Percentiles rank a stretch among this genome's conserved stretches.
phyloP scores from a whole-genome alignment of 2,797 vertebrate genomes.

The Enteromius unitaeniatus region DNA sequence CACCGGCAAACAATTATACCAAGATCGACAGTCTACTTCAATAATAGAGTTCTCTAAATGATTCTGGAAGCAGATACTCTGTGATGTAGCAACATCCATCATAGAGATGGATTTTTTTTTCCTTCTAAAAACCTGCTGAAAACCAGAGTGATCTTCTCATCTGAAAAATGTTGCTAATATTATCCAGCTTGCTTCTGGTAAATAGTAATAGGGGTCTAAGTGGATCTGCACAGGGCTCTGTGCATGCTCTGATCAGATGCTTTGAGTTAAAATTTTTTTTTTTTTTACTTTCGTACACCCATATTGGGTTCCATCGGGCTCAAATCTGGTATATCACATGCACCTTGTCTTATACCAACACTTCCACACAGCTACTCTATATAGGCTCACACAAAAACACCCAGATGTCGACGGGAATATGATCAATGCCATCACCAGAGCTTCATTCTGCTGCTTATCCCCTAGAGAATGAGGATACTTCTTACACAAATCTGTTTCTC shows the following conservation, averaged over 20 bases:
- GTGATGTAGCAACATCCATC: conserved; percentile 27
- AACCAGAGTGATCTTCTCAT: conserved; percentile 4
- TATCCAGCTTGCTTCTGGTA: background rate
- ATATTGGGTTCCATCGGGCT: background rate
- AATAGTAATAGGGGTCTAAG: background rate
- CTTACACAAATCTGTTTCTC: conserved; percentile 61
- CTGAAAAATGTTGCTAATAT: background rate
- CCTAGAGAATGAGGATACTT: conserved; percentile 59
- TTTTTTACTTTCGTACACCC: too few relatives aligned
- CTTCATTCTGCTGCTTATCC: conserved; percentile 58
- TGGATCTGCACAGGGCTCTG: background rate
- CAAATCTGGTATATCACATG: background rate
- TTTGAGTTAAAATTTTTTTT: too few relatives aligned
- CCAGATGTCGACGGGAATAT: conserved; percentile 29
- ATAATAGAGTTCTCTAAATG: conserved; percentile 56
- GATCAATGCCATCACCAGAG: conserved; percentile 54
- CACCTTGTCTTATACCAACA: conserved; percentile 1
- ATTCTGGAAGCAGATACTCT: conserved; percentile 29
- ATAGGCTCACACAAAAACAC: conserved; percentile 12
- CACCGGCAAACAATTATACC: conserved; percentile 31
- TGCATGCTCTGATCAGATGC: background rate
- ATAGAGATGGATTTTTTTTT: background rate
- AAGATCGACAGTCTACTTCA: conserved; percentile 38
- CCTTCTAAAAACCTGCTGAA: background rate
- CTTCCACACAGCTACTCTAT: conserved; percentile 2